Base-by-base conservation (phyloP, 2,113 vertebrate species). In the Pholis gunnellus region DNA sequence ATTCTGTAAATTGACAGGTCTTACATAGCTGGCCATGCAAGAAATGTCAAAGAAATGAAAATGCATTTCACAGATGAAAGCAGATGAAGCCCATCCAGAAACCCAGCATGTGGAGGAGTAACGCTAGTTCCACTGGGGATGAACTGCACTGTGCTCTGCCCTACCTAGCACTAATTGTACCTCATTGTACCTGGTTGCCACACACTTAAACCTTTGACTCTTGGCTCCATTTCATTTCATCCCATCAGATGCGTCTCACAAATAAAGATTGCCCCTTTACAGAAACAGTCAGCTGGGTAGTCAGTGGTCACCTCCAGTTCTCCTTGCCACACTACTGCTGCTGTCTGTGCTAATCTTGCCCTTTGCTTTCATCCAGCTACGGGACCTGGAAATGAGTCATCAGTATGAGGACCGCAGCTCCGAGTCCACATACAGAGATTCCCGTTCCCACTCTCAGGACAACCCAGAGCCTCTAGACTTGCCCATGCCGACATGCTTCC, bases 401-500 rank as follows among this genome's bases (percentile, higher is more conserved):
- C 96, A 96, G 83, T 99, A 97, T 0, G 97, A 99, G 86, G 95
- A 96, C 2, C 95, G 94, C 85, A 97, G 97, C 85, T 94, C 94
- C 1, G 97, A 98, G 82, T 96, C 97, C 2, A 96, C 96, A 77
- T 99, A 96, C 93, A 96, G 96, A n/a, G 97, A 99, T 88, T 95
- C 96, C 0, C 89, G 91, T 57, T 91, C 92, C 77, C 93, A 97
- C 86, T 97, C 97, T 0, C 93, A 96, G 18, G 94, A 96, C 13
- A 91, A 81, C 85, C 92, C 95, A 0, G 98, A 99, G 92, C 95
- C 96, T 31, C 95, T 96, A 18, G 98, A 99, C 88, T 85, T 99
- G 92, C 97, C 97, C 63, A 96, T 97, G 94, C 97, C 98, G 63
- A 97, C 96, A 90, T 99, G 97, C 93, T 99, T 99, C 93, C 97